Evolutionary conservation across 2,797 vertebrate genomes (phyloP).

Genomic region (Coregonus suidteri): DNA sequence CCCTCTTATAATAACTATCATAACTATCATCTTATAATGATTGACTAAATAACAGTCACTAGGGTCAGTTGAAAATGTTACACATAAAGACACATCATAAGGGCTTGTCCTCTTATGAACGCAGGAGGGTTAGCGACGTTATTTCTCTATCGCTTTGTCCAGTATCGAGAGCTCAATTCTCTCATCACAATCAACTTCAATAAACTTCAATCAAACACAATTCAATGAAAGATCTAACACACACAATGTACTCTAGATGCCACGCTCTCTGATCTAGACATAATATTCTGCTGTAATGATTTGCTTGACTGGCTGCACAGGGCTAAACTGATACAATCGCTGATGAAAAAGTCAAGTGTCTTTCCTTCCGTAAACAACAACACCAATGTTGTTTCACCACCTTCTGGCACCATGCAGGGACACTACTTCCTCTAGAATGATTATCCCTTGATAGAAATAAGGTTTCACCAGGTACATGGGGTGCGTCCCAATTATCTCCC

Average conservation of each 20-base stretch:
- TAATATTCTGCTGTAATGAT: background rate
- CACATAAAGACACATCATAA: no score
- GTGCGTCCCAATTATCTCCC: background rate
- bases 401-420: background rate
- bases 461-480: constrained; percentile 4
- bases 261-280: background rate
- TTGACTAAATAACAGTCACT: background rate
- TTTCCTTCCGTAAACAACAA: no score
- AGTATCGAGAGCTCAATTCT: background rate
- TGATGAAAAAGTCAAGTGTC: background rate
- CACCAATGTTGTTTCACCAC: background rate
- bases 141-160: no score
- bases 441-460: background rate
- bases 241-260: background rate
- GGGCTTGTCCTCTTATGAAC: no score
- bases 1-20: background rate
- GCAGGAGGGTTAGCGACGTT: no score
- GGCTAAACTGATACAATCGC: background rate
- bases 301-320: background rate
- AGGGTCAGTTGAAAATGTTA: background rate
- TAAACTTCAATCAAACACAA: background rate
- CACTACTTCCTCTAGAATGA: background rate
- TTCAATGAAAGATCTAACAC: background rate
- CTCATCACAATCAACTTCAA: background rate
- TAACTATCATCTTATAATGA: background rate